Conservation (phyloP, 2,797 vertebrate species). For the Graptemys geographica region DNA sequence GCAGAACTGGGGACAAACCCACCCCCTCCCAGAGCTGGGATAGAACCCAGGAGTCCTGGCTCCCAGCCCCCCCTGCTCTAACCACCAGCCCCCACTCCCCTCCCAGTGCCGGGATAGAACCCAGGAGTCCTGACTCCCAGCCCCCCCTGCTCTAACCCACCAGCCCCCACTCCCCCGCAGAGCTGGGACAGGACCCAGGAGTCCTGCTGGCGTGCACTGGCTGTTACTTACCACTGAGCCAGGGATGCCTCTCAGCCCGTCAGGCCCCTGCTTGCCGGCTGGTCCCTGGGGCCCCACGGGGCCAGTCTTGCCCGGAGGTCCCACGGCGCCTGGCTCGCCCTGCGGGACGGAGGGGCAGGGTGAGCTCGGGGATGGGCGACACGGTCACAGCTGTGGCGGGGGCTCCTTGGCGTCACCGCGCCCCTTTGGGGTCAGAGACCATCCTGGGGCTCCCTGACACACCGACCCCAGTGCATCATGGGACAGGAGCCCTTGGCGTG, state of each 20-base stretch:
- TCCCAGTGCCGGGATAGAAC: background rate
- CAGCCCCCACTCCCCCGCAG: background rate
- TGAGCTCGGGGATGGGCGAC: fast-evolving
- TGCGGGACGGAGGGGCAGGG: conserved; percentile 47
- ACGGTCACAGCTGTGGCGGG: background rate
- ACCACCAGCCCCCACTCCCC: background rate
- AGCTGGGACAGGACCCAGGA: background rate
- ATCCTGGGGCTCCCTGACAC: background rate
- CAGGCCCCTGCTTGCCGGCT: conserved; percentile 91
- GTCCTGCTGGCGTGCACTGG: too few species aligned
- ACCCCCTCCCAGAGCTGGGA: too few species aligned
- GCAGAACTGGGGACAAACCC: background rate
- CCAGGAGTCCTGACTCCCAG: background rate
- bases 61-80: background rate
- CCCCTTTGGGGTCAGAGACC: background rate
- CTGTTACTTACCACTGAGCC: conserved; percentile 90
- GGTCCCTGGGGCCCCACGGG: conserved; percentile 90
- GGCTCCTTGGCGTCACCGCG: fast-evolving
- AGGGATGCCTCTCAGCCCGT: conserved; percentile 91
- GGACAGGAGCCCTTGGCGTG: background rate
- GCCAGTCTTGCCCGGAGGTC: conserved; percentile 91
- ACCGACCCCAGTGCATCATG: background rate
- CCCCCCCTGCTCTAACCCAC: too few species aligned
- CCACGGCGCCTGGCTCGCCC: conserved; percentile 89
- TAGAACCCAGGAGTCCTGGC: background rate